These are phyloP conservation scores for Zygothrica quintamaculata DNA, from an alignment of 2,888 invertebrate genomes.

Conservation along the genomic window DNA sequence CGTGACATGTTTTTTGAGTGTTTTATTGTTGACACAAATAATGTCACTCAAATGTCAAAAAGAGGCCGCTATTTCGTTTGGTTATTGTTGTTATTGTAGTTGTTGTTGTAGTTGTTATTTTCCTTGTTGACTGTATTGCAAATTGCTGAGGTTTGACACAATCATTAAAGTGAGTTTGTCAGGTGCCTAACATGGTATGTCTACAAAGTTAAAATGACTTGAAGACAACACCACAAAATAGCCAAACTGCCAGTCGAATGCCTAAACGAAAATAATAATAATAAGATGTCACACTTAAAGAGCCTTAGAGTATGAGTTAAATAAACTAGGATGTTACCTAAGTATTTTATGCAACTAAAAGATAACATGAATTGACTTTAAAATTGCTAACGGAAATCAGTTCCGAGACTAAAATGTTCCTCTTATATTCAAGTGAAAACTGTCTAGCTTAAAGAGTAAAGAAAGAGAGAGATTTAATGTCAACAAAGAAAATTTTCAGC, in stretches of 20 bases:
- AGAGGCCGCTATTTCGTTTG: slow-evolving; percentile 61
- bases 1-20: slow-evolving; percentile 63
- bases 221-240: slow-evolving; percentile 33
- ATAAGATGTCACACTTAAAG: slow-evolving; percentile 34
- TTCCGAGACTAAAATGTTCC: no score
- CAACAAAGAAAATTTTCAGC: no score
- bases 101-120: slow-evolving; percentile 36
- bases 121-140: slow-evolving; percentile 17
- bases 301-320: slow-evolving; percentile 6
- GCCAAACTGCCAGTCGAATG: slow-evolving; percentile 48
- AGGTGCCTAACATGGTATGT: slow-evolving; percentile 60
- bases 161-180: slow-evolving; percentile 74
- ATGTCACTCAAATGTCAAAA: slow-evolving; percentile 78
- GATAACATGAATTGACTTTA: slow-evolving; percentile 42
- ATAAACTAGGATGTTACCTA: slow-evolving; percentile 49
- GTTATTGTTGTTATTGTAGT: slow-evolving; percentile 38
- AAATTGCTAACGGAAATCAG: no score
- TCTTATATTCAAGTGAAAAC: no score
- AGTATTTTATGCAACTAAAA: slow-evolving; percentile 43
- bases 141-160: slow-evolving; percentile 69
- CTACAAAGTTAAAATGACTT: slow-evolving; percentile 35
- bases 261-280: slow-evolving; percentile 35
- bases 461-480: no score
- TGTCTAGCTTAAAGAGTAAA: no score
- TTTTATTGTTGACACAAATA: slow-evolving; percentile 80